phyloP scores from a whole-genome alignment of 1,140 invertebrate species.

The Pygmarrhopalites habei region DNA sequence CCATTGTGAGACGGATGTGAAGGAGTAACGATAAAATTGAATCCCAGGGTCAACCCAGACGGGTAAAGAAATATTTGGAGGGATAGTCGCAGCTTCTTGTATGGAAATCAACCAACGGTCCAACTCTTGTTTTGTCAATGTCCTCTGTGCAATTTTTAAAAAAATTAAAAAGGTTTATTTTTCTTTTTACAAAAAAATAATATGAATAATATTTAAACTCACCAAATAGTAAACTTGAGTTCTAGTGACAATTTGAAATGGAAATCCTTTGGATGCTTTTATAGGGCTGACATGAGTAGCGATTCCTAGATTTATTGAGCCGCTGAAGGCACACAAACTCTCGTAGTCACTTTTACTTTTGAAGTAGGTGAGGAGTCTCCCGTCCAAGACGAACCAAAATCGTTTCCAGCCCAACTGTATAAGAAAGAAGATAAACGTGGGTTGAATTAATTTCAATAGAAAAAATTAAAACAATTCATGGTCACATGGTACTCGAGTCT shows the following conservation, averaged over 20 bases:
- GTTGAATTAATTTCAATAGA: too few relatives aligned
- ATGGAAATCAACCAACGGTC: constrained; percentile 36
- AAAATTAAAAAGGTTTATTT: too few relatives aligned
- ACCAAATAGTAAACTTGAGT: constrained; percentile 48
- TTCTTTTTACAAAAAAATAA: background rate
- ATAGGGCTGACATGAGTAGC: constrained; percentile 38
- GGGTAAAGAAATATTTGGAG: constrained; percentile 23
- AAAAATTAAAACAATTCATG: too few relatives aligned
- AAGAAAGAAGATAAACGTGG: too few relatives aligned
- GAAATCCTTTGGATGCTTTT: constrained; percentile 37
- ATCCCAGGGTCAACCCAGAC: constrained; percentile 24
- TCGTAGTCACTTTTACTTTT: constrained; percentile 49
- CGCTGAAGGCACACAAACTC: constrained; percentile 49
- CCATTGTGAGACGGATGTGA: constrained; percentile 34
- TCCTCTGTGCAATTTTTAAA: constrained; percentile 31
- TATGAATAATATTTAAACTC: constrained; percentile 32
- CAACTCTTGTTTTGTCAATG: constrained; percentile 21
- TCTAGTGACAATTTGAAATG: constrained; percentile 45
- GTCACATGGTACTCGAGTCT: too few relatives aligned
- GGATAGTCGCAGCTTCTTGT: constrained; percentile 32
- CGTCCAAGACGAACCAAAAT: constrained; percentile 52
- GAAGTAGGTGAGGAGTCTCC: constrained; percentile 50
- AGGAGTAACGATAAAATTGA: constrained; percentile 35
- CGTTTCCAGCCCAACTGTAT: constrained; percentile 45
- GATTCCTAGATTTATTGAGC: constrained; percentile 49